Evolutionary conservation across 2,888 invertebrate genomes (phyloP), one percentile per base, ranked within the genome.

Genomic region (Trichacis sp.): DNA sequence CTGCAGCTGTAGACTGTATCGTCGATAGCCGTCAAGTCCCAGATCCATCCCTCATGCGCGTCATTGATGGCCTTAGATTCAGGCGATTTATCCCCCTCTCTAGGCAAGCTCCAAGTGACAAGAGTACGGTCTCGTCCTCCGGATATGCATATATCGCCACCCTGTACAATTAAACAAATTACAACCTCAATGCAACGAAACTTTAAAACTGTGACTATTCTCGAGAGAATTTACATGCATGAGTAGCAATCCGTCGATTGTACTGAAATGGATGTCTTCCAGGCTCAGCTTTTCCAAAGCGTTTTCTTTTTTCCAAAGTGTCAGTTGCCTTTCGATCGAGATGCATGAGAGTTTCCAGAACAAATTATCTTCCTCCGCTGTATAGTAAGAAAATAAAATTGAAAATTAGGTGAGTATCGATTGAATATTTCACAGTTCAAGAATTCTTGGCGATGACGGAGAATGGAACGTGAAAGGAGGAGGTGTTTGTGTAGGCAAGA

Each of bases 31-130:
- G 88, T 86, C 20, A 89, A 78, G 69, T 87, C 88, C 89, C 90
- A 90, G 8, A 90, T 88, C 90, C 90, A 90, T 40, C 90, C 90
- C 0, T 85, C 81, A 70, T 90, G 90, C 1, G 89, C 89, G 73
- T 86, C 85, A 50, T 82, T 78, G 40, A 79, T 81, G 33, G 64
- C 51, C 14, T 61, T 59, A 1, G 68, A 46, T 46, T 56, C 59
- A 8, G 56, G 57, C 6, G 46, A 50, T 43, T 68, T 68, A 48
- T 43, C 81, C 74, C 72, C 78, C 66, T 68, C 85, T 18, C 85
- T 83, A 20, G 80, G 73, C 9, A 88, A 81, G 72, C 85, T 85
- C 87, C 88, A 88, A 36, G 88, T 77, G 8, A 87, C 87, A 75
- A 89, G 82, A 12, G 87, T 86, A 43, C 89, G 84, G 77, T 89